Base-by-base conservation (phyloP, 30 jellyfish, hydroid and myxozoan genomes). In the Sanderia malayensis region DNA sequence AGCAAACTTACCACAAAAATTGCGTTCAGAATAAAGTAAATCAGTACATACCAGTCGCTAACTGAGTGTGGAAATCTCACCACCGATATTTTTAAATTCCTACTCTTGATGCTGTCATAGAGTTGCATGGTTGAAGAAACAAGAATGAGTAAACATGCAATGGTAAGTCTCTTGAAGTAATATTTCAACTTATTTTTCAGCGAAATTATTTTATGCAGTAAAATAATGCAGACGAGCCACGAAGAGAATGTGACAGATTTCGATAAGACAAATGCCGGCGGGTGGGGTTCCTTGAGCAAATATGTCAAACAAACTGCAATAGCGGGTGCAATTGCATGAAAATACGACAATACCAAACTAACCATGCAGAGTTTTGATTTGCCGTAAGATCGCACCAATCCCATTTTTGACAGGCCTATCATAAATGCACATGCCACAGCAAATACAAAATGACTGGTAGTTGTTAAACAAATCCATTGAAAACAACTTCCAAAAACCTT, bases 251-350 rank as follows among this genome's bases (percentile, higher is more conserved):
- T 70, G 24, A 90, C 4, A 21, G 88, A 37, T 33, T 64, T 71
- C 7, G 95, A 80, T 11, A 90, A 79, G 23, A 90, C 95, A 52
- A 61, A 90, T 22, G 97, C 97, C 13, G 97, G 94, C 0, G 86
- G 95, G 73, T 67, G 82, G 7, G 31, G 27, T 0, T 76, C 76
- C 2, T 61, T 55, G 57, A 74, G 58, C 11, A 72, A 55, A 44
- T 90, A 90, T 2, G 94, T 53, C 44, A 78, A 9, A 7, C 66
- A 49, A 4, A 81, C 71, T n/a, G 75, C 79, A 19, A 68, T 26
- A n/a, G 79, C 32, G n/a, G 86, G 80, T 10, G 75, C 44, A 1
- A 67, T 44, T 7, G 88, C 84, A 1, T 72, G 79, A 0, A 74
- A 11, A 45, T 57, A 65, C 63, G 80, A 73, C 19, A 73, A 21